Evolutionary conservation across 2,797 vertebrate species (phyloP), one percentile per base, ranked within the genome.

Genomic region (Gymnocypris eckloni): DNA sequence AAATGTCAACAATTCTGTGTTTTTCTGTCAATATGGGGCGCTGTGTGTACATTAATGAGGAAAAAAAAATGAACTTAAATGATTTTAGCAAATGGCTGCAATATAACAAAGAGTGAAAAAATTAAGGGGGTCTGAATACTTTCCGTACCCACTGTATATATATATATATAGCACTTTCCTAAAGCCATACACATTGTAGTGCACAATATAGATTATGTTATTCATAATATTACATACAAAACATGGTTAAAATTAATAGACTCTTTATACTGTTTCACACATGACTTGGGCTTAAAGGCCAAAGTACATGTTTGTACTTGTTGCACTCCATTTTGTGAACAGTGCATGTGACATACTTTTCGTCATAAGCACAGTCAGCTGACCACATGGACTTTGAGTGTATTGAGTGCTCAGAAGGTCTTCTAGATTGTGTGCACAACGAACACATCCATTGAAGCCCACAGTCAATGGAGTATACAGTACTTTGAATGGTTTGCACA

Each of bases 301-400:
- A 67, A 37, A 67, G 66, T 67, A 67, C 66, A 37, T 20, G 16
- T 67, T 67, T 37, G 33, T 67, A 0, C 33, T 67, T 67, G 66
- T 37, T 64, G 56, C 0, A 11, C 25, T 28, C 61, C 12, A 1
- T 64, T 25, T 64, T 64, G 61, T 28, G 66, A 37, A 67, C 66
- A 18, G 64, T 37, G 66, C 33, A 37, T 37, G 33, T 67, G 66
- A 67, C 16, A 9, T 67, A 67, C 25, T 37, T 37, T 67, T 67
- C 33, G 16, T 67, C 64, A 67, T 67, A 67, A 67, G 64, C 28
- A 67, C 64, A 37, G 64, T 67, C 66, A 67, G 66, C 66, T 67
- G 66, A 67, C 33, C 66, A 67, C 66, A 18, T 67, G 66, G 33
- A 67, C 66, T 67, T 67, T 33, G 66, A 67, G 15, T 37, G 28